phyloP scores from a whole-genome alignment of 1,140 invertebrate species.

The Mylabris phalerata region DNA sequence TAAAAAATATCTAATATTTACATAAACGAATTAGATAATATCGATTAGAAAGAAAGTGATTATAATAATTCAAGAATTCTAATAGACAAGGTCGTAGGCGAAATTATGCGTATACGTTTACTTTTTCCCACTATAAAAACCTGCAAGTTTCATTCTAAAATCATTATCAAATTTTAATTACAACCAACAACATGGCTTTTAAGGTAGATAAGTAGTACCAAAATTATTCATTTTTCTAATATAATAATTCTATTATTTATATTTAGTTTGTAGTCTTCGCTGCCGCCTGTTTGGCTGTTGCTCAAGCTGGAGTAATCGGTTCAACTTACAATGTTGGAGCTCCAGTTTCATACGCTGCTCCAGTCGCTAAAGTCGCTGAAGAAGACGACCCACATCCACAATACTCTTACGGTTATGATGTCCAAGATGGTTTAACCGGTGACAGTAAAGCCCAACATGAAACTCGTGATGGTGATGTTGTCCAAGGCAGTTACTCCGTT shows the following conservation, averaged over 20 bases:
- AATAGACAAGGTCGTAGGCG: too few relatives aligned
- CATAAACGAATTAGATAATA: neutral
- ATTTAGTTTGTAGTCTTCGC: conserved; percentile 44
- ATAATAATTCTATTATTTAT: conserved; percentile 14
- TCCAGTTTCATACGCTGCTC: conserved; percentile 21
- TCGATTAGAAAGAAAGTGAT: too few relatives aligned
- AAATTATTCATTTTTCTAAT: neutral
- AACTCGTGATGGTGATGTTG: conserved; percentile 44
- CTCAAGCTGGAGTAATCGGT: conserved; percentile 41
- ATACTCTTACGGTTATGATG: conserved; percentile 53
- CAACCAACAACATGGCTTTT: conserved; percentile 8
- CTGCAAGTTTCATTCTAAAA: neutral
- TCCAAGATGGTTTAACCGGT: conserved; percentile 53
- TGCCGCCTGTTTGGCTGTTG: conserved; percentile 42
- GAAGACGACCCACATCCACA: conserved; percentile 30
- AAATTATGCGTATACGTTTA: neutral
- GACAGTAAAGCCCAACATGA: conserved; percentile 56
- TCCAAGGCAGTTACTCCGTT: conserved; percentile 48
- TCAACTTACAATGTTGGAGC: conserved; percentile 17
- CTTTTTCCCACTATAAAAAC: neutral
- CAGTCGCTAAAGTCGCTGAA: conserved; percentile 22
- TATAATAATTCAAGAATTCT: too few relatives aligned
- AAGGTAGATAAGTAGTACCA: neutral
- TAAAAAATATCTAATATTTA: conserved; percentile 1
- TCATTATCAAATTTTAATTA: neutral